Evolutionary conservation across 1,140 invertebrate genomes (phyloP).

Genomic region (Spodoptera litura): DNA sequence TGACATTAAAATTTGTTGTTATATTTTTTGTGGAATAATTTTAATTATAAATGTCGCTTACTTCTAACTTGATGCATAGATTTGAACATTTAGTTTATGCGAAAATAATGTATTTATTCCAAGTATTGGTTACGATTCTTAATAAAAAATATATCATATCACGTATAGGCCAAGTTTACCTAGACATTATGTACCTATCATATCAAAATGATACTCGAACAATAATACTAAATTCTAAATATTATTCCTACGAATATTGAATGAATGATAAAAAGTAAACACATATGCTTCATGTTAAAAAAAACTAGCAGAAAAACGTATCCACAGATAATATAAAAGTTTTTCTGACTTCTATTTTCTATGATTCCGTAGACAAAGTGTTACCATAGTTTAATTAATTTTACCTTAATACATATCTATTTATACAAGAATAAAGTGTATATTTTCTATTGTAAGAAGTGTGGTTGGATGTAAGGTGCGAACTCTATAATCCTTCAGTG

Average conservation of each 20-base stretch:
- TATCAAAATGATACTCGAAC: slow-evolving; percentile 12
- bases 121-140: background rate
- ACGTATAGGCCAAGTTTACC: slow-evolving; percentile 4
- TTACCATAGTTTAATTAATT: slow-evolving; percentile 83
- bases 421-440: slow-evolving; percentile 76
- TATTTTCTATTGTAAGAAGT: slow-evolving; percentile 76
- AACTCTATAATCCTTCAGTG: slow-evolving; percentile 60
- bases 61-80: slow-evolving; percentile 39
- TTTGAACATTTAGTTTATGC: slow-evolving; percentile 1
- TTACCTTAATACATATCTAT: slow-evolving; percentile 79
- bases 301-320: slow-evolving; percentile 12
- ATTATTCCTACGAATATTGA: background rate
- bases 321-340: slow-evolving; percentile 21
- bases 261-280: background rate
- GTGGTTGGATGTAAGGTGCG: slow-evolving; percentile 74
- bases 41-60: slow-evolving; percentile 5
- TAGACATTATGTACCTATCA: slow-evolving; percentile 14
- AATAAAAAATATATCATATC: slow-evolving; percentile 25
- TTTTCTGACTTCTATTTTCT: slow-evolving; percentile 45
- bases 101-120: background rate
- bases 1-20: slow-evolving; percentile 49
- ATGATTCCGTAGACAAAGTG: slow-evolving; percentile 72
- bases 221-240: background rate
- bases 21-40: slow-evolving; percentile 37
- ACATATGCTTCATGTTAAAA: slow-evolving; percentile 29